Conservation (phyloP, 2,888 invertebrate species). For the Zhengitettix transpicula region DNA sequence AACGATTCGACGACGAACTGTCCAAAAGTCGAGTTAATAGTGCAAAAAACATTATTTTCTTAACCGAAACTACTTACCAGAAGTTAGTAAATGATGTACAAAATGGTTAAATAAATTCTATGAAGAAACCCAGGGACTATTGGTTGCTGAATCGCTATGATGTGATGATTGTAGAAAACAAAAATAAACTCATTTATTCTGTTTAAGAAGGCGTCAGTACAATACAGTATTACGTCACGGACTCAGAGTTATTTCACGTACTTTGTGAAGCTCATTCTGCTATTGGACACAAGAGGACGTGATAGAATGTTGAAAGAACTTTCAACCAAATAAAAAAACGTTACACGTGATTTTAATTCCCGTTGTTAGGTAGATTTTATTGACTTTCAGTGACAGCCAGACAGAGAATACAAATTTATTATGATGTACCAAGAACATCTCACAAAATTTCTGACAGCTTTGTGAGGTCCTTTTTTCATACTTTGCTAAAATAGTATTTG, state of each 20-base stretch:
- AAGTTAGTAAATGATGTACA: not conserved
- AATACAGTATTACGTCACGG: slow-evolving; percentile 10
- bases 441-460: slow-evolving; percentile 25
- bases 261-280: slow-evolving; percentile 17
- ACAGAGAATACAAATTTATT: slow-evolving; percentile 20
- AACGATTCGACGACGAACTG: not conserved
- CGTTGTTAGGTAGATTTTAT: too few relatives aligned
- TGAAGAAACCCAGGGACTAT: slow-evolving; percentile 1
- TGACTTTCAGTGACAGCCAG: not conserved
- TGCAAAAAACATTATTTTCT: not conserved
- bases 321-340: slow-evolving; percentile 16
- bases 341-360: slow-evolving; percentile 10
- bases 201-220: not conserved
- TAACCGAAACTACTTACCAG: not conserved
- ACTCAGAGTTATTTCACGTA: slow-evolving; percentile 16
- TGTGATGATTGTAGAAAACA: too few relatives aligned
- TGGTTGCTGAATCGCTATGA: not conserved
- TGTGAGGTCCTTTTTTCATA: too few relatives aligned
- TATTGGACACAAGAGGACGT: slow-evolving; percentile 18
- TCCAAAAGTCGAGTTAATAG: not conserved
- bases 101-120: not conserved
- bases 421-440: slow-evolving; percentile 23
- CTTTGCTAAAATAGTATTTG: too few relatives aligned
- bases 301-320: slow-evolving; percentile 13
- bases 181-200: slow-evolving; percentile 1